Evolutionary conservation across 2,888 invertebrate species (phyloP).

Genomic region (Arctia plantaginis): DNA sequence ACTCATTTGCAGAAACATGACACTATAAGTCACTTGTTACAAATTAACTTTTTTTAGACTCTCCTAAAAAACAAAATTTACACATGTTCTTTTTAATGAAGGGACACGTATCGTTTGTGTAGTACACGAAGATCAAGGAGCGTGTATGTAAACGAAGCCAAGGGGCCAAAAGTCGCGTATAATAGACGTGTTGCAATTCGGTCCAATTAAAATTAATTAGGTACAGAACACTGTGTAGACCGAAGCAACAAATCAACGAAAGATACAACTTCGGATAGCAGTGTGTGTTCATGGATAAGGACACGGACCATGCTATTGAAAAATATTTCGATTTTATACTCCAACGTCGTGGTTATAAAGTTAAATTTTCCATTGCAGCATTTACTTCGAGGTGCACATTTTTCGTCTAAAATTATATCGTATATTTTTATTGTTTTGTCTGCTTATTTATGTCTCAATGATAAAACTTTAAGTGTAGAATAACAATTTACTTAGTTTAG

Average conservation of each 20-base stretch:
- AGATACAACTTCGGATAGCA: constrained; percentile 76
- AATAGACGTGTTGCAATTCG: constrained; percentile 70
- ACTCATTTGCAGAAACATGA: not conserved
- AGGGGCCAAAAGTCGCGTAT: constrained; percentile 67
- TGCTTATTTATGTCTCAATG: not conserved
- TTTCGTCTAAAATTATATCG: constrained; percentile 30
- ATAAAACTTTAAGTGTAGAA: not conserved
- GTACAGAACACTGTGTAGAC: constrained; percentile 78
- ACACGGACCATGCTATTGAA: constrained; percentile 51
- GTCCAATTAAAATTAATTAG: constrained; percentile 85
- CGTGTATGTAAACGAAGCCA: constrained; percentile 48
- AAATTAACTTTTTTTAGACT: not conserved
- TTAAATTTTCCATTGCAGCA: not conserved
- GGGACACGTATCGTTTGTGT: not conserved
- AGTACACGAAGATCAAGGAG: constrained; percentile 30
- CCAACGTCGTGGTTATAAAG: not conserved
- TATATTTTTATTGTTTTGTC: constrained; percentile 26
- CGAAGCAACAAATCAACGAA: constrained; percentile 81
- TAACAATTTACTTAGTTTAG: not conserved
- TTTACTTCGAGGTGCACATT: constrained; percentile 19
- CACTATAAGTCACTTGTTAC: not conserved
- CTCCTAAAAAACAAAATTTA: not conserved
- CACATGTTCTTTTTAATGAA: not conserved
- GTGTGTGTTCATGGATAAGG: constrained; percentile 69
- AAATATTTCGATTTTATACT: constrained; percentile 3